Conservation (phyloP, 2,888 invertebrate genomes). For the Dasypolia templi region DNA sequence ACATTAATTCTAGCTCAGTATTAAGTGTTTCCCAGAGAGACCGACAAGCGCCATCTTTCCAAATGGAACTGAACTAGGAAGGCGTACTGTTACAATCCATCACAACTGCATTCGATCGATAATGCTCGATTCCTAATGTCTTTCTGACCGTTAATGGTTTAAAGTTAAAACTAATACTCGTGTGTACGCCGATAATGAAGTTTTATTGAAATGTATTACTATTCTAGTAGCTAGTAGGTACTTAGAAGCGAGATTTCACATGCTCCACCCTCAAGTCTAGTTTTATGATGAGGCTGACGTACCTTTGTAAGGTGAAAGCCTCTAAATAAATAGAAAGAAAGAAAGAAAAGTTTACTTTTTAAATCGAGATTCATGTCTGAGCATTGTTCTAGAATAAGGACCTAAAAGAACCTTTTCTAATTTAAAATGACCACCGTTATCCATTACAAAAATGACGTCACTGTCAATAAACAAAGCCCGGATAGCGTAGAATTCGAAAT, state of each 20-base stretch:
- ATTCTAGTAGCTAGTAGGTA: neutral
- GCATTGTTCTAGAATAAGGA: neutral
- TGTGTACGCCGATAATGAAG: constrained; percentile 26
- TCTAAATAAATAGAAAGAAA: no score
- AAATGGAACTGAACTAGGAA: constrained; percentile 35
- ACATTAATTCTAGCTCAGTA: constrained; percentile 40
- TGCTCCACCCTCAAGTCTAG: neutral
- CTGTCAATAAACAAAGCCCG: constrained; percentile 33
- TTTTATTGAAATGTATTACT: constrained; percentile 24
- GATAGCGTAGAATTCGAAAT: constrained; percentile 39
- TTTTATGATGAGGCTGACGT: no score
- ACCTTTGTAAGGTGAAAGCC: no score
- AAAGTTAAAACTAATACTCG: constrained; percentile 32
- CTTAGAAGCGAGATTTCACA: neutral
- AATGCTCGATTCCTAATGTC: constrained; percentile 36
- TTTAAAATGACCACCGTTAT: constrained; percentile 15
- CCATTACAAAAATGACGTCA: constrained; percentile 25
- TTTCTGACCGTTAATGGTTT: constrained; percentile 27
- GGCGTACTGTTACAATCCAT: constrained; percentile 34
- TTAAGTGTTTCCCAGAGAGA: constrained; percentile 41
- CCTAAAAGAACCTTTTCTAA: neutral
- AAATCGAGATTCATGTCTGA: neutral
- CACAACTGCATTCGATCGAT: constrained; percentile 31
- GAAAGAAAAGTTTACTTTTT: no score
- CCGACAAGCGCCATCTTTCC: constrained; percentile 58